Evolutionary conservation across 2,113 vertebrate species (phyloP).

Genomic region (Nerophis lumbriciformis): DNA sequence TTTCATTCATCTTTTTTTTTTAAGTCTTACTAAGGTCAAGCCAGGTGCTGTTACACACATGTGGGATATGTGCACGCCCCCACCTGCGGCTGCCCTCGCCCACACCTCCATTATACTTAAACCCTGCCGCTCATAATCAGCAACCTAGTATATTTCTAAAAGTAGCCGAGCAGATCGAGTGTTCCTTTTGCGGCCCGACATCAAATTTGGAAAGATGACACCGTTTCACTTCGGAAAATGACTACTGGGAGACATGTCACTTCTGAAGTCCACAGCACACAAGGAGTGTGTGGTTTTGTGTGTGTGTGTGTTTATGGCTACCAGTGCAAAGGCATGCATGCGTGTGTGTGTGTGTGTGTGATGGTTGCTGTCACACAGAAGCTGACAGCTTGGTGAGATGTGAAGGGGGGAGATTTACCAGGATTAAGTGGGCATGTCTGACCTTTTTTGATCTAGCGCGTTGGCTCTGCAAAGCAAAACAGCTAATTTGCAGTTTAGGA

Average conservation of each 20-base stretch:
- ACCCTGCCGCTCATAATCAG: slow-evolving; percentile 22
- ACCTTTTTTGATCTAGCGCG: slow-evolving; percentile 63
- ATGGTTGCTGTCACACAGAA: slow-evolving; percentile 63
- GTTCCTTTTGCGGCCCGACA: slow-evolving; percentile 6
- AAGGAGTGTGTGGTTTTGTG: not conserved
- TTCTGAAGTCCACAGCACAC: slow-evolving; percentile 12
- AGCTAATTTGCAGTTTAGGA: slow-evolving; percentile 62
- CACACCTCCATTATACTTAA: not conserved
- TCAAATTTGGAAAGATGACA: slow-evolving; percentile 19
- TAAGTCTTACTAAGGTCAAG: slow-evolving; percentile 27
- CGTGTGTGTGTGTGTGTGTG: slow-evolving; percentile 44
- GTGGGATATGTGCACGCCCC: slow-evolving; percentile 33
- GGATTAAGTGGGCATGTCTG: slow-evolving; percentile 72
- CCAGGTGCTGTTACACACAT: slow-evolving; percentile 47
- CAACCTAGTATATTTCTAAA: slow-evolving; percentile 53
- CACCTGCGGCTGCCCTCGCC: not conserved
- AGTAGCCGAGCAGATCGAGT: slow-evolving; percentile 29
- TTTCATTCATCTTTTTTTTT: slow-evolving; percentile 35
- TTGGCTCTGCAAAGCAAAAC: slow-evolving; percentile 65
- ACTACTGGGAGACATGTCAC: slow-evolving; percentile 3
- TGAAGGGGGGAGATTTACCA: slow-evolving; percentile 58
- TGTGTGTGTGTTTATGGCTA: slow-evolving; percentile 11
- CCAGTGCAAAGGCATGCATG: slow-evolving; percentile 52
- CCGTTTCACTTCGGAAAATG: slow-evolving; percentile 17
- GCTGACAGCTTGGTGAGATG: slow-evolving; percentile 63